Evolutionary conservation across 2,113 vertebrate species (phyloP), one percentile per base, ranked within the genome.

Genomic region (Notiomystis cincta): DNA sequence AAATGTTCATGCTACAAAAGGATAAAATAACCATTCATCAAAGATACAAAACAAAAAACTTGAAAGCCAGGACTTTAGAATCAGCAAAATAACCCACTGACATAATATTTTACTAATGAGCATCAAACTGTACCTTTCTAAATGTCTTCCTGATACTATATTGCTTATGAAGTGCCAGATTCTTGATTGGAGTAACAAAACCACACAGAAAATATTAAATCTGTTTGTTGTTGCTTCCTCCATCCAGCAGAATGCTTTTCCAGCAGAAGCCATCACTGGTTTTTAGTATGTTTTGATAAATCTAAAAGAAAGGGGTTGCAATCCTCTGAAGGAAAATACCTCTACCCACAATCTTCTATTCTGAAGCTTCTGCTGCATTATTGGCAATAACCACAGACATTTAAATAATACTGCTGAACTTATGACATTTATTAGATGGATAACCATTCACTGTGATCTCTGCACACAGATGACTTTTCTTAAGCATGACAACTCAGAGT

Each of bases 371-470:
- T 86, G 13, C 20, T 94, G 56, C 21, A 45, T 48, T 87, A 45
- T 1, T 60, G 35, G 51, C 56, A 89, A 51, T 18, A 61, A 24
- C 11, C 45, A 21, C 10, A 40, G 4, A 27, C 6, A 7, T 87
- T 86, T 75, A 60, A 91, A 61, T 40, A 82, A 67, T 19, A 80
- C 23, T 73, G n/a, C 30, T 89, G 69, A 82, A 87, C 0, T 89
- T n/a, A 40, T 0, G 5, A 44, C n/a, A 25, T 27, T 40, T 60
- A 31, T 6, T 57, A 66, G 25, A 25, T 7, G 2, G 8, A 16
- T 33, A 89, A 58, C 8, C 58, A 5, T 89, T 70, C 40, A 51
- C 37, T 12, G 5, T 27, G 22, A 48, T 33, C 64, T 70, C 61
- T 40, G 33, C 38, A 73, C 31, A 54, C 50, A 58, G 30, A 10